Conservation (phyloP, 2,113 vertebrate genomes). For the Chascanopsetta lugubris region DNA sequence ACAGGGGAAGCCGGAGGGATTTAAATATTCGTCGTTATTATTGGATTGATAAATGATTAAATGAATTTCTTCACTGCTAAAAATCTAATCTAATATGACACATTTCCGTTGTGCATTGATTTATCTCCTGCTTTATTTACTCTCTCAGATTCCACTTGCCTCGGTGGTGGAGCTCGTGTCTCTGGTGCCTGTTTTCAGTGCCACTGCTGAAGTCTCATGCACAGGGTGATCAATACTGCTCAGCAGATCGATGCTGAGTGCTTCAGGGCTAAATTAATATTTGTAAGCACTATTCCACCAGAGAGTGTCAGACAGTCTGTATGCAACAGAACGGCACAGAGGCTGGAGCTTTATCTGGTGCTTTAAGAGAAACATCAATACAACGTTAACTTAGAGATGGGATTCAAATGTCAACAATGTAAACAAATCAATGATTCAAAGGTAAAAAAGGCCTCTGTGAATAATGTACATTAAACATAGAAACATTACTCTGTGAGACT, state of each 20-base stretch:
- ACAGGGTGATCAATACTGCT: constrained; percentile 29
- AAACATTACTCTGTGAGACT: too few species aligned
- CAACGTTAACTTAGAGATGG: neutral
- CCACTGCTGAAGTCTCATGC: neutral
- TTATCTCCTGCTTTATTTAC: neutral
- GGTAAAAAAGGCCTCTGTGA: too few species aligned
- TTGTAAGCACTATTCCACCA: constrained; percentile 1
- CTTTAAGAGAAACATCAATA: neutral
- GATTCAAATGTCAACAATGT: neutral
- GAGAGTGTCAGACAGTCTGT: neutral
- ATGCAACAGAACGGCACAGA: neutral
- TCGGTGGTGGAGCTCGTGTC: neutral
- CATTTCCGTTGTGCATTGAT: neutral
- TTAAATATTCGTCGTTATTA: neutral
- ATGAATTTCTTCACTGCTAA: neutral
- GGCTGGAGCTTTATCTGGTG: neutral
- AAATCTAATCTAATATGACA: neutral
- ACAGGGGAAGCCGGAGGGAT: too few species aligned
- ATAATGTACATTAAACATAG: too few species aligned
- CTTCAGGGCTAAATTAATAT: constrained; percentile 35
- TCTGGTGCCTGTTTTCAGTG: constrained; percentile 4
- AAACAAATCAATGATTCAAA: neutral
- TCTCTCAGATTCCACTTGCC: neutral
- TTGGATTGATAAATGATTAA: too few species aligned
- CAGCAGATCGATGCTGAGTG: constrained; percentile 35